Evolutionary conservation across 2,797 vertebrate genomes (phyloP), one percentile per base, ranked within the genome.

Genomic region (Apodemus agrarius): DNA sequence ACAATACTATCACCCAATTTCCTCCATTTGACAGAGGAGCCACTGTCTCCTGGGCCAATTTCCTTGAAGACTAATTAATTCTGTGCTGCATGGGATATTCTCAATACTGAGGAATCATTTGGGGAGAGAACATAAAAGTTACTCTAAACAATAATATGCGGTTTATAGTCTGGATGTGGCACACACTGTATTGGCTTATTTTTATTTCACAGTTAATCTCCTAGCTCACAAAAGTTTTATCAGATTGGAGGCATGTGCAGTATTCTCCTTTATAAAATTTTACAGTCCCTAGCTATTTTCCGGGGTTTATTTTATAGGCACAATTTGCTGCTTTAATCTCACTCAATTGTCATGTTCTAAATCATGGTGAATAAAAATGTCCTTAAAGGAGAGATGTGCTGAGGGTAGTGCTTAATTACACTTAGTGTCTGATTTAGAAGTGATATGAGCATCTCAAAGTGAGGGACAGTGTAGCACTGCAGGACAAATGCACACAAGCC

Each of bases 341-440:
- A 98, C 97, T 97, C 98, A 98, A 98, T 98, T 98, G 98, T 99
- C 98, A 98, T 97, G 98, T 98, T 98, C 97, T 98, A 98, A 99
- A 98, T 98, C 98, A 98, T 5, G 7, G 96, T 96, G 98, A 98
- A 98, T 98, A 98, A 98, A 98, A 98, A 98, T 97, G 98, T 98
- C 98, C 98, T 98, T 96, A 98, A 98, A 98, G 98, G 97, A 98
- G 98, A 98, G 98, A 98, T 98, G 97, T 93, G 94, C 97, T 98
- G 98, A 98, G 97, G 98, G 98, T 98, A 98, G 96, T 97, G 98
- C 98, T 99, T 99, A 99, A 99, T 98, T 99, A 98, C 98, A 98
- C 98, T 98, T 98, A 98, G 97, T 96, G 98, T 96, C 97, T 98
- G 98, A 98, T 98, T 98, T 98, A 98, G 98, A 98, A 98, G 97